Evolutionary conservation across 2,113 vertebrate species (phyloP).

Genomic region (Micronisus gabar): DNA sequence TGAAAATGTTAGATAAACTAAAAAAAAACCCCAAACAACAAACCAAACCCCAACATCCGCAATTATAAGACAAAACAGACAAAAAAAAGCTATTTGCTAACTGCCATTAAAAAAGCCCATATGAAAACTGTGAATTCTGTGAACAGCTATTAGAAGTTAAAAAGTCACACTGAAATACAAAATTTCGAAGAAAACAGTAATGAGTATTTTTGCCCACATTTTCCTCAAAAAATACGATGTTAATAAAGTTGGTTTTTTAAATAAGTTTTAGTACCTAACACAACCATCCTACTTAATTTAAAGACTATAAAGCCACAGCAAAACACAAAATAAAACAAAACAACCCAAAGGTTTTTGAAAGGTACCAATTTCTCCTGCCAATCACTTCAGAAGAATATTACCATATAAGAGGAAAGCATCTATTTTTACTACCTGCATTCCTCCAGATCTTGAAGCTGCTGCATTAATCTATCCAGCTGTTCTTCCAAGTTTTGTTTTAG

Average conservation of each 20-base stretch:
- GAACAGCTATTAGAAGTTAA: background rate
- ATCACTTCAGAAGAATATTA: background rate
- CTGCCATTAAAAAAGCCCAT: background rate
- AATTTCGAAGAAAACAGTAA: background rate
- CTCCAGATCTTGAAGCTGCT: conserved; percentile 95
- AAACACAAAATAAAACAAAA: background rate
- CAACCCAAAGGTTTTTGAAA: background rate
- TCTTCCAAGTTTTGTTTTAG: conserved; percentile 96
- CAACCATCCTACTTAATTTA: background rate
- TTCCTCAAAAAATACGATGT: background rate
- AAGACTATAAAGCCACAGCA: background rate
- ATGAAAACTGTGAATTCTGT: background rate
- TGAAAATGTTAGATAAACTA: background rate
- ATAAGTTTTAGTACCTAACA: background rate
- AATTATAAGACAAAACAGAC: background rate
- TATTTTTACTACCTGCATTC: conserved; percentile 86
- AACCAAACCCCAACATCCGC: background rate
- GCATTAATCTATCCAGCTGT: conserved; percentile 94
- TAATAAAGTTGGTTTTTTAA: background rate
- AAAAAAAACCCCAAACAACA: too few relatives aligned
- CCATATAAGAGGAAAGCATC: background rate
- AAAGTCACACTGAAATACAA: background rate
- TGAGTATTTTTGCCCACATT: background rate
- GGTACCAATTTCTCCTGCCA: background rate
- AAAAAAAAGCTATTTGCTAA: background rate